Percentiles rank a stretch among this genome's conserved stretches.
Conservation (phyloP, 2,797 vertebrate species). For the Bothrops alternatus region DNA sequence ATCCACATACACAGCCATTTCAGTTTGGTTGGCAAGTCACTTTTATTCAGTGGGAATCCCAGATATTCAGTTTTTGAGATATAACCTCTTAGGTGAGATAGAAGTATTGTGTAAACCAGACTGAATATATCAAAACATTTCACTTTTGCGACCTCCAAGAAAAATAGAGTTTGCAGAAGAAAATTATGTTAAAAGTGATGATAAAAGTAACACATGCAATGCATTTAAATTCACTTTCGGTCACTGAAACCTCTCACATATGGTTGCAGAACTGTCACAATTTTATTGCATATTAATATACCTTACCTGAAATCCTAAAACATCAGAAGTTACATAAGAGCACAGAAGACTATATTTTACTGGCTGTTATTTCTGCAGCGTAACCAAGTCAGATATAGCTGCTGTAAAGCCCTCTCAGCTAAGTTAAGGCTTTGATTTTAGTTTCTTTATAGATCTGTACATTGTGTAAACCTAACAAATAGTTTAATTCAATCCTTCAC, state of each 20-base stretch:
- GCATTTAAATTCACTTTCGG: conserved; percentile 40
- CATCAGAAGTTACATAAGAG: neutral
- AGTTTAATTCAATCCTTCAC: neutral
- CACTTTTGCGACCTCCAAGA: neutral
- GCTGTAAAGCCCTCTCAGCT: neutral
- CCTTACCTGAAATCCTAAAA: neutral
- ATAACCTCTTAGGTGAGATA: neutral
- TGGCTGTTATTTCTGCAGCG: neutral
- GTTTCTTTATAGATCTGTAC: neutral
- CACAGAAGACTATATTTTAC: neutral
- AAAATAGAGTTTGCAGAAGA: neutral
- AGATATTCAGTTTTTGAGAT: neutral
- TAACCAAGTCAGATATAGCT: neutral
- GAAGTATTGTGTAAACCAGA: neutral
- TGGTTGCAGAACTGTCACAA: conserved; percentile 24
- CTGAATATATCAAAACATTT: neutral
- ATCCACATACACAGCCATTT: neutral
- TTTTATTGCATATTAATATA: neutral
- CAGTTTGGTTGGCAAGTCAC: neutral
- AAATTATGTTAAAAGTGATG: neutral
- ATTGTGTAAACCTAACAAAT: neutral
- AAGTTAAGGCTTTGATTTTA: neutral
- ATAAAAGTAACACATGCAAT: neutral
- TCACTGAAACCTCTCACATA: conserved; percentile 37
- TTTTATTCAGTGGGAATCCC: neutral